Conservation (phyloP, 2,113 vertebrate species). For the Pygoscelis antarcticus region DNA sequence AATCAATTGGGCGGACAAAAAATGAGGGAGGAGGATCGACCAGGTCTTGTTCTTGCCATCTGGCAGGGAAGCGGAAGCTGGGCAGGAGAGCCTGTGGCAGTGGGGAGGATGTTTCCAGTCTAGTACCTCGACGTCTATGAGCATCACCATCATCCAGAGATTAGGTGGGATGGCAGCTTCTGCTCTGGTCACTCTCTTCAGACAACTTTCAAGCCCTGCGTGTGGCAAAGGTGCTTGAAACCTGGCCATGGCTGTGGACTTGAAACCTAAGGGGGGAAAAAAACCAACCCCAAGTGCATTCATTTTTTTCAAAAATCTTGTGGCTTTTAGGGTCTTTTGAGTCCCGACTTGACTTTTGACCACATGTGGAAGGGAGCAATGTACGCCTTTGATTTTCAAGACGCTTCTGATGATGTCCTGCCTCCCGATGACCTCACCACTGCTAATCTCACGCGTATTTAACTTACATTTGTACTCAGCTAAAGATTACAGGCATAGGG, state of each 20-base stretch:
- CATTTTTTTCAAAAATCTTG: background rate
- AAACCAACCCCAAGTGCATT: background rate
- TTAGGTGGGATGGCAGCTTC: background rate
- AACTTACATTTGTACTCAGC: background rate
- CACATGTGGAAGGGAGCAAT: background rate
- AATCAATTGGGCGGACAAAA: background rate
- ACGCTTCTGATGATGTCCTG: background rate
- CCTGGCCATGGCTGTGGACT: background rate
- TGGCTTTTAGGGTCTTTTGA: background rate
- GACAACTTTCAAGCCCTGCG: background rate
- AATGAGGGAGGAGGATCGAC: background rate
- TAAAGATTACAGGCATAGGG: background rate
- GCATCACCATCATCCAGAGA: background rate
- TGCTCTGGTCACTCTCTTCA: background rate
- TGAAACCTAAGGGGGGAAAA: background rate
- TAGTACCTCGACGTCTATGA: rapidly evolving
- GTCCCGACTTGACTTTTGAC: background rate
- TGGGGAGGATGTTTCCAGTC: background rate
- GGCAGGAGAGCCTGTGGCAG: background rate
- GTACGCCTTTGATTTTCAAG: background rate
- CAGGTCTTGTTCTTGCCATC: background rate
- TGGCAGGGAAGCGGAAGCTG: background rate
- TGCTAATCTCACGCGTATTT: rapidly evolving
- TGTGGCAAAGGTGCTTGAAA: background rate
- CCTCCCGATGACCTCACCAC: rapidly evolving